Evolutionary conservation across 2,797 vertebrate species (phyloP), one percentile per base, ranked within the genome.

Genomic region (Hylomyscus alleni): DNA sequence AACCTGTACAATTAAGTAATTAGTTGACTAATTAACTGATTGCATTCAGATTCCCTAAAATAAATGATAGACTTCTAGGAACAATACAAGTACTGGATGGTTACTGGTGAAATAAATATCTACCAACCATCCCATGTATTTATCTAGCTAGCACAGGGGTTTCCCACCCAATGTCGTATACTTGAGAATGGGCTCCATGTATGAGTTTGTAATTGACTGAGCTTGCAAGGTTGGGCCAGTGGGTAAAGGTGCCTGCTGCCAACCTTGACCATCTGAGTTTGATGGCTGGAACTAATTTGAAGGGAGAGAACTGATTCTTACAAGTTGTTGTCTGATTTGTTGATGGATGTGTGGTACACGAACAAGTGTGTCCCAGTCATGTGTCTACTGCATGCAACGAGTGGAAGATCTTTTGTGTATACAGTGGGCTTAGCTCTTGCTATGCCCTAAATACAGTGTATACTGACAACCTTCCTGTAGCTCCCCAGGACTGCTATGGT

Each of bases 151-250:
- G 3, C 2, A 12, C 26, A 69, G 7, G 22, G 40, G 17, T 69
- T 96, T 94, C 54, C 76, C 26, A 86, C 44, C 56, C 83, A 50
- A n/a, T 95, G 26, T 37, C 58, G 44, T 37, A 76, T 86, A 58
- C 86, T 85, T 95, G 73, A 87, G 58, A 87, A 56, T 62, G 29
- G 95, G 56, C 13, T 22, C 26, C 65, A 20, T 60, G 54, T 12
- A 44, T 17, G 9, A 56, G 73, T 56, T 14, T 73, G 15, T 6
- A 73, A 40, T 13, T 15, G 24, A 6, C 50, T 37, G 24, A 56
- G 6, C 15, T 56, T 19, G 14, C 50, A 40, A 40, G 67, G 11
- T 73, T 85, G n/a, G 24, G 50, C 56, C 50, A 87, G 50, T 17
- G 22, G 34, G 6, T 40, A 1, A 73, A 54, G 22, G 34, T 40